Conservation (phyloP, 2,888 invertebrate genomes). For the Cerastis rubricosa region DNA sequence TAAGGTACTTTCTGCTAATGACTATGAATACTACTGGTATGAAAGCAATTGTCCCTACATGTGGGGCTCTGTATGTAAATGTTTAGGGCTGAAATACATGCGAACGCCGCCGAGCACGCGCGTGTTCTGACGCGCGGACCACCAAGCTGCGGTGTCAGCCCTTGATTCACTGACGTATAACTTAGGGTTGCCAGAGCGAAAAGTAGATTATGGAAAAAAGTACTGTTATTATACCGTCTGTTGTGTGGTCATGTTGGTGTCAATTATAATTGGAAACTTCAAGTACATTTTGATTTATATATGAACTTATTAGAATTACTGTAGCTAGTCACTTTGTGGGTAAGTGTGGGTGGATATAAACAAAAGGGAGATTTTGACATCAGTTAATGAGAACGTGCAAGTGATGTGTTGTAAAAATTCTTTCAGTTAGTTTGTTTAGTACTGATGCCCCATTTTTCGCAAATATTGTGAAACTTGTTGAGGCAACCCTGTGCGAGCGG, state of each 20-base stretch:
- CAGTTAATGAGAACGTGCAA: neutral
- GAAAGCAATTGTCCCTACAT: constrained; percentile 60
- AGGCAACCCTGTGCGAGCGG: constrained; percentile 79
- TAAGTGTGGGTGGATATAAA: neutral
- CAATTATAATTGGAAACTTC: neutral
- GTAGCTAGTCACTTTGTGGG: neutral
- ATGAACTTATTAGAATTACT: neutral
- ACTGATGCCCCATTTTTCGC: constrained; percentile 26
- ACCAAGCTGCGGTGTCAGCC: constrained; percentile 87
- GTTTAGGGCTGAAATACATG: constrained; percentile 84
- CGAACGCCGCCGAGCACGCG: constrained; percentile 85
- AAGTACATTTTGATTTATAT: neutral
- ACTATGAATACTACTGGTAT: constrained; percentile 46
- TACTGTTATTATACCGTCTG: constrained; percentile 18
- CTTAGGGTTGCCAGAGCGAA: constrained; percentile 77
- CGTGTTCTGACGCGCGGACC: constrained; percentile 86
- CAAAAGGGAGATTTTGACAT: neutral
- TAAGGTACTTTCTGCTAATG: constrained; percentile 53
- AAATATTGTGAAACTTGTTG: constrained; percentile 57
- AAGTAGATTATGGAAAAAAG: constrained; percentile 8
- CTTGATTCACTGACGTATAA: constrained; percentile 85
- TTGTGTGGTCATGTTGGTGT: neutral
- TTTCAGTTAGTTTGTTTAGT: constrained; percentile 6
- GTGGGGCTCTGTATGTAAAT: constrained; percentile 81
- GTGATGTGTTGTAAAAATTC: neutral